phyloP scores from a whole-genome alignment of 1,140 invertebrate species.

The Drosophila setifemur region DNA sequence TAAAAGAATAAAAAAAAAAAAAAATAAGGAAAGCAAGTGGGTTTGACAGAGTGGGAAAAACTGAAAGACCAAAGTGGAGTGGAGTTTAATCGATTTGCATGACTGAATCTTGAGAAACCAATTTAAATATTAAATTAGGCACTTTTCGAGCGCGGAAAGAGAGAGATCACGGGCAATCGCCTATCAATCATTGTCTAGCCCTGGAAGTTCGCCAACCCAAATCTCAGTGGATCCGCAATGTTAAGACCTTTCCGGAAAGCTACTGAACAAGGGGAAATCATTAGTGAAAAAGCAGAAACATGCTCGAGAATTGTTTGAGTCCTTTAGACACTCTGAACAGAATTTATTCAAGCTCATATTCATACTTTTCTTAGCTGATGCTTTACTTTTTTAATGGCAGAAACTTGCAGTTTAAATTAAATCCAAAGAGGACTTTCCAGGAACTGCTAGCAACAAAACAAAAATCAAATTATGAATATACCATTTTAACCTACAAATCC shows the following conservation, averaged over 20 bases:
- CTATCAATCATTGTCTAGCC: constrained; percentile 38
- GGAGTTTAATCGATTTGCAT: constrained; percentile 48
- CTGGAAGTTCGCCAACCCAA: background rate
- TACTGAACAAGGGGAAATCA: background rate
- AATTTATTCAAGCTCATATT: too few relatives aligned
- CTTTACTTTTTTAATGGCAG: too few relatives aligned
- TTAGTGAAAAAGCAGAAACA: background rate
- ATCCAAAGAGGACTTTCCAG: too few relatives aligned
- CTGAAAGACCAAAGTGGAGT: constrained; percentile 2
- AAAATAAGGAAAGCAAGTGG: background rate
- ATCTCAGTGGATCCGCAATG: background rate
- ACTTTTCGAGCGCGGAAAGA: constrained; percentile 4
- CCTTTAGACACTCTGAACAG: too few relatives aligned
- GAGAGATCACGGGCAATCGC: constrained; percentile 7
- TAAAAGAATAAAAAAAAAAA: background rate
- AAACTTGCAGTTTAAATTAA: too few relatives aligned
- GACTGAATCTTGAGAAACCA: constrained; percentile 46
- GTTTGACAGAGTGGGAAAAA: constrained; percentile 13
- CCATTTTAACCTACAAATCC: too few relatives aligned
- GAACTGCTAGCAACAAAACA: too few relatives aligned
- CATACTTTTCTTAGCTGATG: too few relatives aligned
- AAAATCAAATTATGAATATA: too few relatives aligned
- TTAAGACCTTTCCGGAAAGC: background rate
- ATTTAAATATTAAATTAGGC: constrained; percentile 47
- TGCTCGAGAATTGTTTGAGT: too few relatives aligned